Percentiles rank a stretch among this genome's conserved stretches.
These are phyloP conservation scores for Parnassius smintheus DNA, from an alignment of 2,888 invertebrate genomes.

Conservation along the genomic window DNA sequence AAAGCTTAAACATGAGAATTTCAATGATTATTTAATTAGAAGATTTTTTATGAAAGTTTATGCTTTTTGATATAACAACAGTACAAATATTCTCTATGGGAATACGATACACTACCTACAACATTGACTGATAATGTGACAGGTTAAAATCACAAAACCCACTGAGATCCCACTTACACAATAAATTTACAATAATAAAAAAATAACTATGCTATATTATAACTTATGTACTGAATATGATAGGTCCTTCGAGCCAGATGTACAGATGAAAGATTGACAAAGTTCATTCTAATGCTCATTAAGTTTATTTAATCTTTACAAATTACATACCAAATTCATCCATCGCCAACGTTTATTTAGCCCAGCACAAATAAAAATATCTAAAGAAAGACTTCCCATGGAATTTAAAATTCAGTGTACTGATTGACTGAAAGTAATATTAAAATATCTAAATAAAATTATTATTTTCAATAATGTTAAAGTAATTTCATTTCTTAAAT, in stretches of 20 bases:
- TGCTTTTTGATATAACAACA: neutral
- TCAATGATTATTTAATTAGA: neutral
- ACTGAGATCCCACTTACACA: slow-evolving; percentile 25
- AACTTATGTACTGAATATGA: neutral
- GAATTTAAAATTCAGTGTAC: no score
- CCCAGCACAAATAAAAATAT: no score
- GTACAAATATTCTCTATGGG: neutral
- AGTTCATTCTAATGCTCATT: no score
- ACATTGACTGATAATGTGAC: neutral
- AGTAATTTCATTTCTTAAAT: no score
- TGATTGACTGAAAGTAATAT: no score
- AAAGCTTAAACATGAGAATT: neutral
- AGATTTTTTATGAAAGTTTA: neutral
- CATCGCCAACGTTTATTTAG: no score
- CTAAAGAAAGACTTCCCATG: no score
- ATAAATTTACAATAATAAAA: slow-evolving; percentile 20
- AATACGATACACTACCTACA: neutral
- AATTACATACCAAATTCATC: no score
- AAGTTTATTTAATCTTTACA: no score
- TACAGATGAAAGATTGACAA: no score
- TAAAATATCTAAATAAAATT: no score
- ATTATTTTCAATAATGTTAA: no score
- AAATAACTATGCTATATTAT: slow-evolving; percentile 6
- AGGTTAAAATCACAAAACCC: slow-evolving; percentile 4
- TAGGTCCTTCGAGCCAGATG: slow-evolving; percentile 2